These are phyloP conservation scores for Copsychus sechellarum DNA, from an alignment of 2,113 vertebrate genomes.

Conservation along the genomic window DNA sequence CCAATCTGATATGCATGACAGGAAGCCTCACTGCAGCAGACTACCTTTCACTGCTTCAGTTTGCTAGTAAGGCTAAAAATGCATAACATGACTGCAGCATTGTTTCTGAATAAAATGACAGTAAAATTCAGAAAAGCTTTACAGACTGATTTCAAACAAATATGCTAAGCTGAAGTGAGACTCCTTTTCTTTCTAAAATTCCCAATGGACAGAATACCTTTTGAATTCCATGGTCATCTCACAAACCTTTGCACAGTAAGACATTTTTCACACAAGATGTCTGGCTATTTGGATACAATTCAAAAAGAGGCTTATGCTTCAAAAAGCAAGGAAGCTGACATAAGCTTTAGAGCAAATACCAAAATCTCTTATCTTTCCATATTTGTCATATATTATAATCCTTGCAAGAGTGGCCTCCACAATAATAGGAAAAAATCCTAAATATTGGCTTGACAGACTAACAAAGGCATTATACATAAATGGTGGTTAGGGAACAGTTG, in stretches of 20 bases:
- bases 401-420: slow-evolving; percentile 47
- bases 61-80: background rate
- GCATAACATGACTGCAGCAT: background rate
- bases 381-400: slow-evolving; percentile 72
- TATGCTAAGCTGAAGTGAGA: slow-evolving; percentile 34
- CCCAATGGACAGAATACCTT: background rate
- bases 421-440: slow-evolving; percentile 28
- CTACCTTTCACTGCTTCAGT: background rate
- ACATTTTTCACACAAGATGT: slow-evolving; percentile 47
- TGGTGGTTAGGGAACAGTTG: slow-evolving; percentile 19
- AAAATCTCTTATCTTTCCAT: slow-evolving; percentile 73
- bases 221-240: slow-evolving; percentile 54
- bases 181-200: slow-evolving; percentile 17
- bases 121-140: slow-evolving; percentile 18
- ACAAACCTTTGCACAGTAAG: slow-evolving; percentile 62
- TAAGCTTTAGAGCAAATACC: slow-evolving; percentile 75
- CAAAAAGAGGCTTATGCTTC: slow-evolving; percentile 73
- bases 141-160: slow-evolving; percentile 34
- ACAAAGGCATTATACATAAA: slow-evolving; percentile 52
- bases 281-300: slow-evolving; percentile 66
- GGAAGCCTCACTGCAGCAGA: background rate
- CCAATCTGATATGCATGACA: background rate
- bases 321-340: slow-evolving; percentile 72
- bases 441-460: slow-evolving; percentile 50
- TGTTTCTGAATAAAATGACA: slow-evolving; percentile 56